phyloP scores from a whole-genome alignment of 1,140 invertebrate genomes.

The Papilio xuthus region DNA sequence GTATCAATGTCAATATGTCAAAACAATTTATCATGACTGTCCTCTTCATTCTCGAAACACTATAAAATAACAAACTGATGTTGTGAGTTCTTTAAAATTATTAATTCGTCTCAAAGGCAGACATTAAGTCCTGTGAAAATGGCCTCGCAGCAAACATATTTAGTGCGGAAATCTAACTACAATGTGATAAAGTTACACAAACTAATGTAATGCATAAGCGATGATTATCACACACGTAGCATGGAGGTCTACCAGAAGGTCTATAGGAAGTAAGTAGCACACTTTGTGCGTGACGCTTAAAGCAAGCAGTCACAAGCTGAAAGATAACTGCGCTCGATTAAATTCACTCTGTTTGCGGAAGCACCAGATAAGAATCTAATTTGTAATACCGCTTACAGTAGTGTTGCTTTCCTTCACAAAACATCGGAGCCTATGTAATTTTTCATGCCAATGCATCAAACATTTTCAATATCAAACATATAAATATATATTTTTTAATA shows the following conservation, averaged over 20 bases:
- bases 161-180: background rate
- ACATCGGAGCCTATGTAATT: too few species aligned
- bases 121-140: background rate
- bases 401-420: too few species aligned
- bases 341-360: background rate
- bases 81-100: background rate
- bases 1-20: background rate
- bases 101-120: background rate
- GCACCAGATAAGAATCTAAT: background rate
- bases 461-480: background rate
- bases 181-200: background rate
- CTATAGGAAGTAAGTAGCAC: constrained; percentile 23
- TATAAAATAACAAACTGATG: background rate
- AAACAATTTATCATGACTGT: too few species aligned
- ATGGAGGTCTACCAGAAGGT: constrained; percentile 22
- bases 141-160: background rate
- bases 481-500: background rate
- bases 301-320: background rate
- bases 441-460: background rate
- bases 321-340: constrained; percentile 22
- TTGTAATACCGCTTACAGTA: too few species aligned
- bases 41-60: background rate
- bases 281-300: background rate
- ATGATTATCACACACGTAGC: constrained; percentile 3
- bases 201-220: background rate